Base-by-base conservation (phyloP, 2,797 vertebrate species). In the Gila robusta region DNA sequence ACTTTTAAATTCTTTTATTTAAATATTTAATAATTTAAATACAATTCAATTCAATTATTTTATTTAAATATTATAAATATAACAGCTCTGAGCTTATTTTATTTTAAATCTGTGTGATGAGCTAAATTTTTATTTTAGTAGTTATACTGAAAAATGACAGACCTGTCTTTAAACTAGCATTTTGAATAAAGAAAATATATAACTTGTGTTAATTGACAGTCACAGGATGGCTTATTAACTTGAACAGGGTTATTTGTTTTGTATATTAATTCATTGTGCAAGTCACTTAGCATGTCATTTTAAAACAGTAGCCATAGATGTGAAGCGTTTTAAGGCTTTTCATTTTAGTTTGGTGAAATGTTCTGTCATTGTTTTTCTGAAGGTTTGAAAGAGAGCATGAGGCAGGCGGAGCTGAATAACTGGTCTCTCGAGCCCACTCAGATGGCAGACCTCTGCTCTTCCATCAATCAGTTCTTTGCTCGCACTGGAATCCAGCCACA, bases 341-440 rank as follows among this genome's bases (percentile, higher is more conserved):
- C 39, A 39, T 59, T 73, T 47, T 9, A 17, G 54, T 64, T 74
- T 64, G 47, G 52, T 73, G 39, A 64, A 74, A 52, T 52, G 14
- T 17, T 49, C 35, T 23, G 2, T n/a, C 39, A 1, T 74, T 0
- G 23, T 79, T 71, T 85, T 39, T 64, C 49, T 82, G 47, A 91
- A 97, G 97, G 97, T 90, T 93, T 98, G 92, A 97, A 97, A 94
- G 97, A 98, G 92, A 98, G 97, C 89, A 98, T 98, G 97, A 96
- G 97, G 91, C 97, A 98, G 93, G 97, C 97, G 2, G 97, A 98
- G 93, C 92, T 98, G 91, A 98, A 97, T 95, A 97, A 98, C 91
- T 98, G 97, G 97, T 97, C 96, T 88, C 95, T 98, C 91, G 97
- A 98, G 92, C 96, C 97, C 85, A 96, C 96, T 91, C 97, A 98